Percentiles rank a stretch among this genome's conserved stretches.
Conservation (phyloP, 2,797 vertebrate species). For the Mallotus villosus region DNA sequence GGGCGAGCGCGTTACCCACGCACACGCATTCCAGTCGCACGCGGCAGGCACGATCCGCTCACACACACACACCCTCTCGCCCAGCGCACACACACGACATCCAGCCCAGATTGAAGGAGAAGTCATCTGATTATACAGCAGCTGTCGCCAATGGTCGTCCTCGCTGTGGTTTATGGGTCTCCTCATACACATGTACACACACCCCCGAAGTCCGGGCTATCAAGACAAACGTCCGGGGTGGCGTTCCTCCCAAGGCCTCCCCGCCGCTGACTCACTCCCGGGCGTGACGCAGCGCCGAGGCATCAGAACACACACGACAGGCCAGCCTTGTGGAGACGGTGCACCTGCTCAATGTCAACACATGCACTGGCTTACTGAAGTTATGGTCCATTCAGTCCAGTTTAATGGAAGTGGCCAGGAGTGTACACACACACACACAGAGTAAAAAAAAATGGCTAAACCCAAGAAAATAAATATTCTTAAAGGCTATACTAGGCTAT, state of each 20-base stretch:
- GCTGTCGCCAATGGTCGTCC: slow-evolving; percentile 66
- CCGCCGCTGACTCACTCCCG: neutral
- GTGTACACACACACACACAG: neutral
- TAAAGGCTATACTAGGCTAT: too few species aligned
- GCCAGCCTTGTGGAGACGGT: slow-evolving; percentile 22
- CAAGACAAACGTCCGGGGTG: slow-evolving; percentile 36
- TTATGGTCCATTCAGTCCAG: slow-evolving; percentile 25
- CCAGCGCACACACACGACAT: slow-evolving; percentile 14
- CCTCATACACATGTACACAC: slow-evolving; percentile 30
- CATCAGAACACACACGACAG: slow-evolving; percentile 17
- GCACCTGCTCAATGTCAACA: slow-evolving; percentile 27
- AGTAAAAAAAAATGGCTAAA: slow-evolving; percentile 1
- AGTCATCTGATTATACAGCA: slow-evolving; percentile 77
- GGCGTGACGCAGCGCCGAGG: neutral
- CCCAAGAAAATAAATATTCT: too few species aligned
- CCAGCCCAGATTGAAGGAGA: slow-evolving; percentile 60
- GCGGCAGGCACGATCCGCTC: neutral
- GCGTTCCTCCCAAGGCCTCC: neutral
- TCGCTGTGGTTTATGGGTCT: slow-evolving; percentile 61
- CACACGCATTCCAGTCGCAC: neutral
- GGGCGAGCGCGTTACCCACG: neutral
- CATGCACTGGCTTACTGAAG: slow-evolving; percentile 29
- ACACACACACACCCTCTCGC: neutral
- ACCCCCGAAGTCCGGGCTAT: neutral
- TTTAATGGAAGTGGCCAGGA: slow-evolving; percentile 1